Conservation (phyloP, 2,113 vertebrate species). For the Sclerurus mexicanus region DNA sequence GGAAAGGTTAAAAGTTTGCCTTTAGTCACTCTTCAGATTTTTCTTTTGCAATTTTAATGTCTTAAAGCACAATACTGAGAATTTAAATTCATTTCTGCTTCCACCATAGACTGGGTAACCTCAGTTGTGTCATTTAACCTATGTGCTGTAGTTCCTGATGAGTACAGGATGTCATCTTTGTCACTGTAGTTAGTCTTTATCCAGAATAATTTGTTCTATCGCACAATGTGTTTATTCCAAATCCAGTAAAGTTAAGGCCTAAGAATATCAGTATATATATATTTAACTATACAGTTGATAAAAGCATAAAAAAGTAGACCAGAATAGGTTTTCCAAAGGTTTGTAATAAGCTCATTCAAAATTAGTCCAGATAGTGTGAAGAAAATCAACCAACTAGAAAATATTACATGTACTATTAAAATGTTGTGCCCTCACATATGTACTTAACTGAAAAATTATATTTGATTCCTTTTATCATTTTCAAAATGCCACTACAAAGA, state of each 20-base stretch:
- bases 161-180: not conserved
- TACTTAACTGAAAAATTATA: not conserved
- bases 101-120: rapidly evolving
- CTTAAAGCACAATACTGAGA: not conserved
- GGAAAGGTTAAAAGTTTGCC: not conserved
- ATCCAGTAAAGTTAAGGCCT: not conserved
- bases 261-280: too few relatives aligned
- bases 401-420: not conserved
- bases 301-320: not conserved
- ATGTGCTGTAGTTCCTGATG: not conserved
- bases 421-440: not conserved
- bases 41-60: not conserved
- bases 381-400: not conserved
- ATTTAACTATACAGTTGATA: not conserved
- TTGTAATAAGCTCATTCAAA: not conserved
- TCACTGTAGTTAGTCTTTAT: not conserved
- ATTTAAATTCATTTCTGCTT: not conserved
- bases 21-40: not conserved
- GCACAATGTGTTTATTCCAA: not conserved
- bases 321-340: not conserved
- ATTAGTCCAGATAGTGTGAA: not conserved
- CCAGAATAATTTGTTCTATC: not conserved
- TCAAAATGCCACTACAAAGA: not conserved
- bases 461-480: not conserved
- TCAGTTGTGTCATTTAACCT: not conserved